Evolutionary conservation across 2,888 invertebrate genomes (phyloP).

Genomic region (Xestia sexstrigata): DNA sequence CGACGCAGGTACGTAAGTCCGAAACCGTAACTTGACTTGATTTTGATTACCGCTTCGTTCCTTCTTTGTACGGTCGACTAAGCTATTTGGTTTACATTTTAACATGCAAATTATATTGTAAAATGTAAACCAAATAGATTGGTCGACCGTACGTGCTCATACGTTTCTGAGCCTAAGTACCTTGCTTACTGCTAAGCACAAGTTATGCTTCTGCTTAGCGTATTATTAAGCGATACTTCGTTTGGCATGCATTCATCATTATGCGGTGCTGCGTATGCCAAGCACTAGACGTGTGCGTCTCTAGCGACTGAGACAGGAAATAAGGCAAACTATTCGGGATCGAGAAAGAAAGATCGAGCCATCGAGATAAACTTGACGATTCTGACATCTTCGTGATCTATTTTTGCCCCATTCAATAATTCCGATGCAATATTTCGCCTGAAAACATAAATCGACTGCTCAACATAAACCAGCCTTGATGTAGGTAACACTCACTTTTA

Average conservation of each 20-base stretch:
- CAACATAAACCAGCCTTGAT: background rate
- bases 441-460: slow-evolving; percentile 2
- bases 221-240: background rate
- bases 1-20: background rate
- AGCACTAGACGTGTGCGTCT: background rate
- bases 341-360: too few species aligned
- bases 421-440: background rate
- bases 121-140: too few species aligned
- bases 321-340: background rate
- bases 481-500: slow-evolving; percentile 16
- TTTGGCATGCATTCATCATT: background rate
- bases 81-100: too few species aligned
- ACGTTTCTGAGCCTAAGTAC: too few species aligned
- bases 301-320: background rate
- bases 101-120: too few species aligned
- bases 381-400: too few species aligned
- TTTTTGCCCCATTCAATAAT: background rate
- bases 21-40: background rate
- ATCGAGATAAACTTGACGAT: background rate
- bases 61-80: too few species aligned
- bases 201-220: background rate
- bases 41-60: too few species aligned
- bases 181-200: background rate
- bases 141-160: too few species aligned
- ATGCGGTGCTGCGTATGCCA: background rate